Evolutionary conservation across 92 coral and sea anemone genomes (phyloP).

Genomic region (Meandrina meandrites): DNA sequence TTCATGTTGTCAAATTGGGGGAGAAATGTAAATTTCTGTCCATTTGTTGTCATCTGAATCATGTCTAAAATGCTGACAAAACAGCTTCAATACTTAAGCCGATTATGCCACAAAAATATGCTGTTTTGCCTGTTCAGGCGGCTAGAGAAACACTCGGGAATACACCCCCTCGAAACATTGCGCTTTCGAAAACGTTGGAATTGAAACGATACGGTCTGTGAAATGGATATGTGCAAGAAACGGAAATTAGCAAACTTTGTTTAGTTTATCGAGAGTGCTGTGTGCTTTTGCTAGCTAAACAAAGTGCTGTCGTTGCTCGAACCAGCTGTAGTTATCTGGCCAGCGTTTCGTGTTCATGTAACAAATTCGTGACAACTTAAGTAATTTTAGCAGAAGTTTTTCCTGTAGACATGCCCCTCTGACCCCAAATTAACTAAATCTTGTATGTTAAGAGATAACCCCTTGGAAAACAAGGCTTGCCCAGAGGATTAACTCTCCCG

Average conservation of each 20-base stretch:
- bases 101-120: constrained; percentile 24
- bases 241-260: constrained; percentile 7
- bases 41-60: neutral
- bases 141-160: neutral
- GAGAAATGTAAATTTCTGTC: neutral
- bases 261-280: constrained; percentile 9
- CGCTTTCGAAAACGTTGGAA: constrained; percentile 11
- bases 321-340: constrained; percentile 29
- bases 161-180: neutral
- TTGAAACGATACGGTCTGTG: constrained; percentile 32
- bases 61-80: constrained; percentile 21
- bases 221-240: neutral
- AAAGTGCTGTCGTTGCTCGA: constrained; percentile 24
- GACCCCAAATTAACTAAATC: constrained; percentile 38
- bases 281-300: neutral
- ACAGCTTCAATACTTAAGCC: constrained; percentile 27
- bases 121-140: constrained; percentile 6
- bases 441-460: constrained; percentile 46
- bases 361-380: constrained; percentile 33
- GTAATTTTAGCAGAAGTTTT: constrained; percentile 16
- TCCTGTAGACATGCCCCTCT: constrained; percentile 28
- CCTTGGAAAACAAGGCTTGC: constrained; percentile 41
- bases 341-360: constrained; percentile 24
- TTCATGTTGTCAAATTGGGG: constrained; percentile 2
- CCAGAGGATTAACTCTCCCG: constrained; percentile 36